Base-by-base conservation (phyloP, 2,113 vertebrate genomes). In the Camelus dromedarius region DNA sequence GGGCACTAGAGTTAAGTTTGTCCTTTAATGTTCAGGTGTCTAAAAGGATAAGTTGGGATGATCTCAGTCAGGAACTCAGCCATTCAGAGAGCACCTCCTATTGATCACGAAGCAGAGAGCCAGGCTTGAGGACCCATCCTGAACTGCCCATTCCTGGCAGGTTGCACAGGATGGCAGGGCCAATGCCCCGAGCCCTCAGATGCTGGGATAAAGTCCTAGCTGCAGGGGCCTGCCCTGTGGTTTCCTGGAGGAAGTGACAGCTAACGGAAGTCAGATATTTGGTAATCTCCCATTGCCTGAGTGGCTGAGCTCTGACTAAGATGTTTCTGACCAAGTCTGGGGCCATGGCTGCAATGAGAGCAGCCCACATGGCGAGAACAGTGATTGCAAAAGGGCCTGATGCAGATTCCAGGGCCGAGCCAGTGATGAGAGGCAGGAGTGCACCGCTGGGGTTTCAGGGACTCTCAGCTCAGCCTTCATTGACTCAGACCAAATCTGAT, bases 1-100 rank as follows among this genome's bases (percentile, higher is more conserved):
- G 87, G 67, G 58, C 35, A 26, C 22, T 30, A 48, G 30, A 92
- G 12, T 54, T 85, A 58, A 84, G 32, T 93, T 70, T 81, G 92
- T 67, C 58, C 69, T 72, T 72, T 64, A 84, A 84, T 15, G 2
- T 75, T 75, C 85, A 69, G 28, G 10, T 76, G 70, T 58, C n/a
- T 32, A 24, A 42, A 82, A 84, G 58, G 19, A 28, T 28, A 14
- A 2, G 3, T 19, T 75, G n/a, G 70, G 52, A 58, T 58, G 20
- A 32, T 16, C 24, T 69, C 6, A 24, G 73, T 69, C 6, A 24
- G 73, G n/a, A 72, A 13, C 72, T 73, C 56, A 52, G 11, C 69
- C 64, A 4, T 48, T 72, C 8, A 54, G 16, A 56, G 54, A 93
- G 75, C 28, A 4, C 16, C 50, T 67, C 64, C 28, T 20, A 46